These are phyloP conservation scores for Bubalus kerabau DNA, from an alignment of 2,113 vertebrate genomes.

Conservation along the genomic window DNA sequence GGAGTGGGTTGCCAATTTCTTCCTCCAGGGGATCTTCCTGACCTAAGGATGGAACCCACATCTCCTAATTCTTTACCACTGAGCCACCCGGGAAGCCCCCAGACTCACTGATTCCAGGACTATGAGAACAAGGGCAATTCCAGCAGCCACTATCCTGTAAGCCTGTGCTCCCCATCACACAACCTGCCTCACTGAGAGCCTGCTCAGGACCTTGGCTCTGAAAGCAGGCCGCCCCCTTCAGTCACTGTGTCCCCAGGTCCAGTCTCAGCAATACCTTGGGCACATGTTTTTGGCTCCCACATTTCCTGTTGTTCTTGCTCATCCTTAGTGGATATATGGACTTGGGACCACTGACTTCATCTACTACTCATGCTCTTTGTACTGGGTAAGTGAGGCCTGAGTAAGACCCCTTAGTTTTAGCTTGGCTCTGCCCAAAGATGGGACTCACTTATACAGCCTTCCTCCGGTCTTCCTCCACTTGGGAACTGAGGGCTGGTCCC, in stretches of 20 bases:
- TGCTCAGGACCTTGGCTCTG: not conserved
- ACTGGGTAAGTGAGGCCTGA: not conserved
- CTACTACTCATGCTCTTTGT: not conserved
- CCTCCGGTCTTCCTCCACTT: not conserved
- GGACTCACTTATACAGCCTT: not conserved
- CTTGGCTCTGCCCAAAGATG: not conserved
- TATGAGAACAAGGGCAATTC: not conserved
- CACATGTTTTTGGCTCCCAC: not conserved
- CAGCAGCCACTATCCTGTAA: not conserved
- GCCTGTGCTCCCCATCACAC: accelerated
- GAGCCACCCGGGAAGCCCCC: not conserved
- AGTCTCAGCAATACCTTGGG: not conserved
- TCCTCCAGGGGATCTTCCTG: not conserved
- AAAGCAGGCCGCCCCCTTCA: too few relatives aligned
- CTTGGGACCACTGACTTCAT: not conserved
- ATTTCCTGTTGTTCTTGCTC: not conserved
- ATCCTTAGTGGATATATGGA: not conserved
- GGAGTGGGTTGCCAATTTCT: not conserved
- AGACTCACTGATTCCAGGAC: not conserved
- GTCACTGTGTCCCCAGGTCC: not conserved
- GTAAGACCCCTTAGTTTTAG: not conserved
- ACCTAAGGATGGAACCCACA: not conserved
- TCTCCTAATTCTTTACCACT: not conserved
- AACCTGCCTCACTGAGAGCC: too few relatives aligned
- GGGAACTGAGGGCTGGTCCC: too few relatives aligned